phyloP scores from a whole-genome alignment of 53 echinoderm and acorn worm genomes.

The Luidia sarsii region DNA sequence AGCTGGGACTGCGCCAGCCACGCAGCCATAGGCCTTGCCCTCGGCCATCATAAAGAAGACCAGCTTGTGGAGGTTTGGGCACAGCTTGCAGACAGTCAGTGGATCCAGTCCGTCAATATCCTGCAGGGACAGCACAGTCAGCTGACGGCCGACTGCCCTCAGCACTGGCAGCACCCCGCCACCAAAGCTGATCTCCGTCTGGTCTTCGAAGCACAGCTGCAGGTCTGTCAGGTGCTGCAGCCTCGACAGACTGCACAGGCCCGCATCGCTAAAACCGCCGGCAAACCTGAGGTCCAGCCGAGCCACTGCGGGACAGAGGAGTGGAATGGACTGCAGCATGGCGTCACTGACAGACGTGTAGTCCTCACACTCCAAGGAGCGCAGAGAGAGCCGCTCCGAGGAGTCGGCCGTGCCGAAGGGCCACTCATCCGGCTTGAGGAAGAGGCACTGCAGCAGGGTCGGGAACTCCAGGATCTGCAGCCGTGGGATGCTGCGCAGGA shows the following conservation, averaged over 20 bases:
- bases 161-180: conserved; percentile 57
- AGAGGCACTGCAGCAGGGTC: conserved; percentile 51
- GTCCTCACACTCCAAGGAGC: conserved; percentile 57
- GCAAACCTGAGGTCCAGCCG: conserved; percentile 65
- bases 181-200: conserved; percentile 46
- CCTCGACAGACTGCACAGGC: conserved; percentile 36
- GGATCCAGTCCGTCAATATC: conserved; percentile 66
- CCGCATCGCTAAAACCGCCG: conserved; percentile 52
- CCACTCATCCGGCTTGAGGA: not conserved
- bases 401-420: conserved; percentile 1
- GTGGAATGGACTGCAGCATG: conserved; percentile 50
- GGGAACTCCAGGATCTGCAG: conserved; percentile 55
- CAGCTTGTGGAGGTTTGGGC: conserved; percentile 67
- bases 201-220: conserved; percentile 53
- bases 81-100: conserved; percentile 45
- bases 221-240: conserved; percentile 50
- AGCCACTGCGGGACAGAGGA: conserved; percentile 59
- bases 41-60: conserved; percentile 66
- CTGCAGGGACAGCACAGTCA: conserved; percentile 56
- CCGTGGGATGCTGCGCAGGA: conserved; percentile 55
- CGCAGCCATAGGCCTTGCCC: conserved; percentile 4
- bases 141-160: conserved; percentile 15
- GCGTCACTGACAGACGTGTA: conserved; percentile 38
- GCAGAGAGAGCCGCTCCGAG: conserved; percentile 27
- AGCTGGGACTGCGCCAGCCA: not conserved